A percentile compares a stretch with the other conserved stretches of the same genome.
Evolutionary conservation across 2,888 invertebrate species (phyloP).

Genomic region (Amblyjoppa fuscipennis): DNA sequence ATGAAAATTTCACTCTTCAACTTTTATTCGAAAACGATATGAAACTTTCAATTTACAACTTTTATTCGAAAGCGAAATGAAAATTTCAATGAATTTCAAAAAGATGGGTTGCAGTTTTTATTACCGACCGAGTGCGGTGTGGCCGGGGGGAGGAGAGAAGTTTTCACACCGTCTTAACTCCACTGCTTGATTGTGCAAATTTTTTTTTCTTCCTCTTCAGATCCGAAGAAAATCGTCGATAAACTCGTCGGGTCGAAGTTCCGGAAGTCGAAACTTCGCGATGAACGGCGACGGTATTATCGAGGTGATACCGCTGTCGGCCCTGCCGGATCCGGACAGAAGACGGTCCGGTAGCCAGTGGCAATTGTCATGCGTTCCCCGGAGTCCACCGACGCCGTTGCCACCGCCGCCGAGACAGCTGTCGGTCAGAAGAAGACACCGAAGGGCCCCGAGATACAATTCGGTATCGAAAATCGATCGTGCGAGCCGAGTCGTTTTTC

Average conservation of each 20-base stretch:
- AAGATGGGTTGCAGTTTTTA: no score
- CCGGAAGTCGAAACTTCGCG: slow-evolving; percentile 71
- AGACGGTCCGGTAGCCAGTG: slow-evolving; percentile 73
- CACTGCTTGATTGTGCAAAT: background rate
- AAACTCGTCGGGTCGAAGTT: slow-evolving; percentile 65
- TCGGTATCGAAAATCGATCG: slow-evolving; percentile 93
- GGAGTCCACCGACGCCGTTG: slow-evolving; percentile 81
- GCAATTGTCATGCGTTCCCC: slow-evolving; percentile 84
- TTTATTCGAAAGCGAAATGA: no score
- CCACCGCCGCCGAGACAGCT: slow-evolving; percentile 65
- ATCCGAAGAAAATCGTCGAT: slow-evolving; percentile 72
- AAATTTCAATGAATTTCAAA: no score
- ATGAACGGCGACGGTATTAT: slow-evolving; percentile 80
- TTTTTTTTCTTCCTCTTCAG: slow-evolving; percentile 59
- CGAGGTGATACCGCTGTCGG: slow-evolving; percentile 89
- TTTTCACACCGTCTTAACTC: no score
- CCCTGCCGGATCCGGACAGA: slow-evolving; percentile 86
- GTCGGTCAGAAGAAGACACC: slow-evolving; percentile 80
- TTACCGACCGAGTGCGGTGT: no score
- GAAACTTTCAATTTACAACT: no score
- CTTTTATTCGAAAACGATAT: no score
- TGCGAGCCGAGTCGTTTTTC: slow-evolving; percentile 91
- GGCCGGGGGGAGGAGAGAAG: no score
- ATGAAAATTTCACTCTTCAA: no score
- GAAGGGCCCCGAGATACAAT: slow-evolving; percentile 89